These are phyloP conservation scores for Oasisia sp. DNA, from an alignment of 2,888 invertebrate species.

Conservation along the genomic window DNA sequence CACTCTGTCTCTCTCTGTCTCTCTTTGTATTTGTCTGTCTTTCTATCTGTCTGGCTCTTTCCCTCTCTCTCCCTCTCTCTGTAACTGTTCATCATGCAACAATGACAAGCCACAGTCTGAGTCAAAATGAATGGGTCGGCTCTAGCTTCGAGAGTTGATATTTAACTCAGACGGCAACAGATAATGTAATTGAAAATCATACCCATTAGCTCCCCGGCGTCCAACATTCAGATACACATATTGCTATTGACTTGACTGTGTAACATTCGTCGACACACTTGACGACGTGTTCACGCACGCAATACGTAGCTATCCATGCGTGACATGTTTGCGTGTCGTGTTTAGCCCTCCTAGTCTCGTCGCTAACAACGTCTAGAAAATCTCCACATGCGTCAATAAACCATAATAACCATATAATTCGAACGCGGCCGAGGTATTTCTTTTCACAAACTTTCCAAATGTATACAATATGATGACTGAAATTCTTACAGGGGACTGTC, in stretches of 20 bases:
- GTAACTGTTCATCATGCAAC: no score
- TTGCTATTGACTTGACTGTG: neutral
- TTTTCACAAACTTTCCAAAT: neutral
- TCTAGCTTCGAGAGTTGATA: no score
- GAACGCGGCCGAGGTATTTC: neutral
- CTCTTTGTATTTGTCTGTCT: no score
- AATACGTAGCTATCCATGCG: neutral
- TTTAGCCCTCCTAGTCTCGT: neutral
- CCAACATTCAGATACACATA: neutral
- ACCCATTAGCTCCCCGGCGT: no score
- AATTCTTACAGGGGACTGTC: neutral
- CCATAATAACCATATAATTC: neutral
- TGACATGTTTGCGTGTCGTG: neutral
- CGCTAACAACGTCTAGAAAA: neutral
- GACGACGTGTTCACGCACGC: constrained; percentile 3
- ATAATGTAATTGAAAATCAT: no score
- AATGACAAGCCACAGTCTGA: no score
- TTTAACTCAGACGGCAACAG: no score
- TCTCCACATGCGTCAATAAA: neutral
- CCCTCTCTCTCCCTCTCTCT: no score
- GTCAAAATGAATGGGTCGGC: no score
- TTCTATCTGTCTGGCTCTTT: no score
- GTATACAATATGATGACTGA: neutral
- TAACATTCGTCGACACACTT: neutral
- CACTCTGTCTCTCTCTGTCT: no score